Conservation (phyloP, 1,140 invertebrate genomes). For the Drosophila cardini region DNA sequence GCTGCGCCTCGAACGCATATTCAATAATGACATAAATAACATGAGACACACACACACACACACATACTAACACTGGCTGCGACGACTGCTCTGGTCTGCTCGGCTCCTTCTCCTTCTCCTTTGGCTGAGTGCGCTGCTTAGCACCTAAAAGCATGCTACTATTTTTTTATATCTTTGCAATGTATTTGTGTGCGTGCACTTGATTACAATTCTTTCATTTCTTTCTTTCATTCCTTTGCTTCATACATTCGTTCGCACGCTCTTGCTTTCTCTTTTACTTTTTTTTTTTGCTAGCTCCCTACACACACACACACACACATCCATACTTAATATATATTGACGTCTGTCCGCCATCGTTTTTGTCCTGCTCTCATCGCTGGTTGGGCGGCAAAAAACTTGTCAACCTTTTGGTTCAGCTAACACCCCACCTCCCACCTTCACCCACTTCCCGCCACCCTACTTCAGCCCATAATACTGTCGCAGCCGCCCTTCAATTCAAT, state of each 20-base stretch:
- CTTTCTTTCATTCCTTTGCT: slow-evolving; percentile 8
- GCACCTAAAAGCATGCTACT: slow-evolving; percentile 82
- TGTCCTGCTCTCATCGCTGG: slow-evolving; percentile 45
- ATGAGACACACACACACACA: slow-evolving; percentile 33
- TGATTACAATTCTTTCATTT: slow-evolving; percentile 68
- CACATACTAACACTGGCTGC: background rate
- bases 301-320: slow-evolving; percentile 46
- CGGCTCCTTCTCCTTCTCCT: background rate
- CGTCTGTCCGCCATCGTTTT: slow-evolving; percentile 4
- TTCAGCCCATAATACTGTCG: slow-evolving; percentile 1
- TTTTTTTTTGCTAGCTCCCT: slow-evolving; percentile 40
- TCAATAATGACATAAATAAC: slow-evolving; percentile 82
- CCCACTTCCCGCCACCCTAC: background rate
- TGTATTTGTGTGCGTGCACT: slow-evolving; percentile 58
- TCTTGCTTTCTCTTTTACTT: slow-evolving; percentile 21
- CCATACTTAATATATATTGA: slow-evolving; percentile 23
- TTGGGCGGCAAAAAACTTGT: slow-evolving; percentile 53
- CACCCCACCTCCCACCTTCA: background rate
- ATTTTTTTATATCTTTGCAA: slow-evolving; percentile 45
- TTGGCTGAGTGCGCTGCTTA: slow-evolving; percentile 69
- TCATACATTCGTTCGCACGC: slow-evolving; percentile 8
- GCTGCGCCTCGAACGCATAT: slow-evolving; percentile 78
- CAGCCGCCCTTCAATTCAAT: slow-evolving; percentile 66
- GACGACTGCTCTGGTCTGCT: no score
- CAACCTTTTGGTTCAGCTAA: slow-evolving; percentile 32